Evolutionary conservation across 2,888 invertebrate species (phyloP).

Genomic region (Siphlonurus alternatus): DNA sequence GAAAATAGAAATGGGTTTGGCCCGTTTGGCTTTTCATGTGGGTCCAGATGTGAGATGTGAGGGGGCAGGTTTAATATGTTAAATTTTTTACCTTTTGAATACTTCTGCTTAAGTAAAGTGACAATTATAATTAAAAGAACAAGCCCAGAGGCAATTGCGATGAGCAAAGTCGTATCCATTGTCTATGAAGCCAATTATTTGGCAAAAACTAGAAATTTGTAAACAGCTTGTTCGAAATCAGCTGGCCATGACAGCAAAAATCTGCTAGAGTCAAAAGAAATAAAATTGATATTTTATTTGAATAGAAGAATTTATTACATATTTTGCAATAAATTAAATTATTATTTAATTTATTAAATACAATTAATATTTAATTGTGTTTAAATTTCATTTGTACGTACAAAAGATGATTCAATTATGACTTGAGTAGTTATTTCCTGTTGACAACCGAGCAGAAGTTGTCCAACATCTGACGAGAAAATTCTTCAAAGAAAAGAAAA

Average conservation of each 20-base stretch:
- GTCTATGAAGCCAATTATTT: neutral
- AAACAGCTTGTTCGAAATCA: neutral
- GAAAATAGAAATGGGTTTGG: too few relatives aligned
- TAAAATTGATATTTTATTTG: neutral
- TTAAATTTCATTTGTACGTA: neutral
- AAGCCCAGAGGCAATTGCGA: constrained; percentile 22
- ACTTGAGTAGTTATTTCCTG: neutral
- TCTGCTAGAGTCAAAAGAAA: neutral
- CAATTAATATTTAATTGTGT: neutral
- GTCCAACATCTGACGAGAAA: neutral
- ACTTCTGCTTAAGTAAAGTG: constrained; percentile 17
- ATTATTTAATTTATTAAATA: neutral
- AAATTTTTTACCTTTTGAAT: constrained; percentile 16
- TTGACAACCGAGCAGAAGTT: constrained; percentile 2
- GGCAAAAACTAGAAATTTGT: neutral
- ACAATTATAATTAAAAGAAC: constrained; percentile 13
- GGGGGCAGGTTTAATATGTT: too few relatives aligned
- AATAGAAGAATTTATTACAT: too few relatives aligned
- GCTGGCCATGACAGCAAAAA: neutral
- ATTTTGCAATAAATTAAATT: constrained; percentile 13
- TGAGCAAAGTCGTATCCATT: constrained; percentile 31
- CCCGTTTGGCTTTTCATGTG: too few relatives aligned
- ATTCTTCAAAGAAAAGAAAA: neutral
- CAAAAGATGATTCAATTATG: neutral
- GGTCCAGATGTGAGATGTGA: too few relatives aligned